Conservation (phyloP, 1,140 invertebrate genomes). For the Temnothorax nylanderi region DNA sequence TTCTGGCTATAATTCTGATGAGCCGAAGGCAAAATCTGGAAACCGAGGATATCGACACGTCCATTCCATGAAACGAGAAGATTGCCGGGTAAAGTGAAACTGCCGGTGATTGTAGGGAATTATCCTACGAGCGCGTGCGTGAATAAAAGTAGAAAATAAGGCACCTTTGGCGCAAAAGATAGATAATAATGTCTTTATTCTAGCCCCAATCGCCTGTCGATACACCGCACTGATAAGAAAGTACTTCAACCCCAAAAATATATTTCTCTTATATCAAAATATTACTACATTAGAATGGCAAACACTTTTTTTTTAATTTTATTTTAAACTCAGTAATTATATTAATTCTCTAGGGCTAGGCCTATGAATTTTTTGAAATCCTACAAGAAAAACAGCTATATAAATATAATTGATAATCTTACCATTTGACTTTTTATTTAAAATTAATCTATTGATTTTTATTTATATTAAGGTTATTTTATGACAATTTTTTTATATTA, state of each 20-base stretch:
- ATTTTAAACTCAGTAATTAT: neutral
- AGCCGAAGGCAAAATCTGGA: neutral
- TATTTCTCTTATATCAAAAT: neutral
- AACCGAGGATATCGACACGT: slow-evolving; percentile 58
- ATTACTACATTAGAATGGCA: neutral
- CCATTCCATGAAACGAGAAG: slow-evolving; percentile 47
- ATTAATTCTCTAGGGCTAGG: neutral
- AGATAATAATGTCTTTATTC: slow-evolving; percentile 50
- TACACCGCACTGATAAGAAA: neutral
- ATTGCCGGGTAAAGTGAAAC: slow-evolving; percentile 54
- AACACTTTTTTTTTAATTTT: too few relatives aligned
- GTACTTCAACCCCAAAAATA: neutral
- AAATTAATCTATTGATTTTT: neutral
- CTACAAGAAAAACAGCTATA: neutral
- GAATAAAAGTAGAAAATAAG: slow-evolving; percentile 55
- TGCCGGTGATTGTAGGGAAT: slow-evolving; percentile 56
- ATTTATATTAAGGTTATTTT: neutral
- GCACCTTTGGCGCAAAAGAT: slow-evolving; percentile 21
- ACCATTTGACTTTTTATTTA: neutral
- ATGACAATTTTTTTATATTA: neutral
- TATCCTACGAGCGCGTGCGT: slow-evolving; percentile 35
- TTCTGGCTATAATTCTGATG: slow-evolving; percentile 6
- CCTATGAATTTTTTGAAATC: neutral
- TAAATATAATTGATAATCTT: neutral
- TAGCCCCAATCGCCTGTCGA: neutral